Evolutionary conservation across 2,797 vertebrate genomes (phyloP).

Genomic region (Ptychobarbus kaznakovi): DNA sequence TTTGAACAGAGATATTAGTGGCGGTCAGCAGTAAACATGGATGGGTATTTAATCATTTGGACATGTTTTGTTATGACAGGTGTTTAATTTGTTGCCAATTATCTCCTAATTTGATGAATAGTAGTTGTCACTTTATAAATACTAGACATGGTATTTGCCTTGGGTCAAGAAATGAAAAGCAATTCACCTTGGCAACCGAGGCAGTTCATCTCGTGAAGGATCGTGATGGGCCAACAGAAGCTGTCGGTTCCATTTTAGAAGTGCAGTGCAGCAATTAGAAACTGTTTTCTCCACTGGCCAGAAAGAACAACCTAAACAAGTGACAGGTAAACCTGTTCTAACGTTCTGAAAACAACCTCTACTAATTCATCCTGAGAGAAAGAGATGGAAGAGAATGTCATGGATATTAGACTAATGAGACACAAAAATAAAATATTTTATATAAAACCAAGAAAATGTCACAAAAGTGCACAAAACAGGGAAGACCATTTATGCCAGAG

Average conservation of each 20-base stretch:
- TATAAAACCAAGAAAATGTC: not conserved
- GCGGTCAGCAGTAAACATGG: not conserved
- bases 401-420: not conserved
- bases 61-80: constrained; percentile 3
- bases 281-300: constrained; percentile 10
- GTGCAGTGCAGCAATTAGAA: constrained; percentile 17
- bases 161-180: not conserved
- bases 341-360: not conserved
- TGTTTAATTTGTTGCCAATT: not conserved
- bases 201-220: constrained; percentile 14
- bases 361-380: not conserved
- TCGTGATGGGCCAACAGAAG: not conserved
- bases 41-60: not conserved
- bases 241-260: constrained; percentile 33
- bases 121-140: not conserved
- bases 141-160: constrained; percentile 1
- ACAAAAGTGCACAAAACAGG: not conserved
- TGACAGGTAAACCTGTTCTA: not conserved
- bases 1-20: not conserved
- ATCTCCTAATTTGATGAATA: not conserved
- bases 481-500: not conserved
- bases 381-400: not conserved
- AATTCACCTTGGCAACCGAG: not conserved
- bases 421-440: not conserved
- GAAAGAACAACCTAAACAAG: not conserved